Percentiles rank a stretch among this genome's conserved stretches.
Evolutionary conservation across 2,113 vertebrate species (phyloP).

Genomic region (Tachysurus vachellii): DNA sequence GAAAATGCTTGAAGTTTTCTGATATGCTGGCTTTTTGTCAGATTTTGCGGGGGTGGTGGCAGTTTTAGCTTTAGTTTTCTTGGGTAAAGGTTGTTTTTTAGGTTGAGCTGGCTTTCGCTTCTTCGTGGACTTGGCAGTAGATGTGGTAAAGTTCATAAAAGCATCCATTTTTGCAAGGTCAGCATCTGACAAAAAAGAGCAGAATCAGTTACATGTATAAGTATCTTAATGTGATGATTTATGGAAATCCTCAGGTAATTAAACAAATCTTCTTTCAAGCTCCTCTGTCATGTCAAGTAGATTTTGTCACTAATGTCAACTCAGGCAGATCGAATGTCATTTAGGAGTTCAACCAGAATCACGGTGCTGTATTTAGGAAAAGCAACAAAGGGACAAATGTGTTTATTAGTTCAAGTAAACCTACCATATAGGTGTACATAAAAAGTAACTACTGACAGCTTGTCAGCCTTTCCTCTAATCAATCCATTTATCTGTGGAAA

Average conservation of each 20-base stretch:
- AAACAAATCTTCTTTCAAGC: background rate
- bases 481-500: background rate
- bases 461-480: background rate
- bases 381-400: background rate
- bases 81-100: slow-evolving; percentile 26
- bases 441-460: background rate
- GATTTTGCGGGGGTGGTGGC: background rate
- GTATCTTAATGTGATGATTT: background rate
- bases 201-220: background rate
- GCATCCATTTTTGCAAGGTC: slow-evolving; percentile 67
- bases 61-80: slow-evolving; percentile 10
- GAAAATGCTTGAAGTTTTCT: background rate
- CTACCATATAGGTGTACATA: background rate
- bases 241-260: background rate
- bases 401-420: background rate
- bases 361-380: background rate
- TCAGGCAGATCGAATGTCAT: background rate
- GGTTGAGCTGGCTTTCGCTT: background rate
- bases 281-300: background rate
- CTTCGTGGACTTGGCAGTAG: background rate
- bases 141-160: slow-evolving; percentile 34
- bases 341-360: background rate
- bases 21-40: background rate
- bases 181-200: slow-evolving; percentile 55
- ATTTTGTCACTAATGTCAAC: background rate